Percentiles rank a stretch among this genome's conserved stretches.
Conservation (phyloP, 2,113 vertebrate species). For the Potamarius usumacintae region DNA sequence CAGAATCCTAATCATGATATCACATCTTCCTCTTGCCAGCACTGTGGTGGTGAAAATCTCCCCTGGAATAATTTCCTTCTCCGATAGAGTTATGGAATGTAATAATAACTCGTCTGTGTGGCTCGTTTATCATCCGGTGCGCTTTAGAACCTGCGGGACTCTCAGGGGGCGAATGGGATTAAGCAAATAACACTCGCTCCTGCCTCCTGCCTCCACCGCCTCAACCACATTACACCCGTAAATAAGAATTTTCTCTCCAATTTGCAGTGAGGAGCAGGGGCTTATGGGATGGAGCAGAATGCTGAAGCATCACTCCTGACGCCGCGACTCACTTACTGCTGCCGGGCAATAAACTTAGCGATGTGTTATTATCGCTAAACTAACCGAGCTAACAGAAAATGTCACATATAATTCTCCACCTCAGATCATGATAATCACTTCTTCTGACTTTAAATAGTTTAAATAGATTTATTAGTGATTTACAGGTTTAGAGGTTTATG, state of each 20-base stretch:
- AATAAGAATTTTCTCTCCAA: conserved; percentile 38
- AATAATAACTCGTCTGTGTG: conserved; percentile 61
- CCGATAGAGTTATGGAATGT: conserved; percentile 51
- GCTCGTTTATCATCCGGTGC: conserved; percentile 63
- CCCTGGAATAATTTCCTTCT: conserved; percentile 62
- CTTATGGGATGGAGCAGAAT: conserved; percentile 38
- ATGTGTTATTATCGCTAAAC: background rate
- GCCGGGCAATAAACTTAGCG: background rate
- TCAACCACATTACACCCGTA: conserved; percentile 48
- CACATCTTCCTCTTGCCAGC: conserved; percentile 50
- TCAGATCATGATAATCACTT: background rate
- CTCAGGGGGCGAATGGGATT: conserved; percentile 40
- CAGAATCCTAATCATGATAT: conserved; percentile 61
- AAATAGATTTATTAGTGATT: background rate
- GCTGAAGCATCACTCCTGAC: conserved; percentile 35
- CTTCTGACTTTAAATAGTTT: background rate
- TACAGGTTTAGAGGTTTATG: background rate
- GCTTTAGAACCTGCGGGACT: conserved; percentile 51
- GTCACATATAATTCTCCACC: background rate
- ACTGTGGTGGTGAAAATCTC: conserved; percentile 49
- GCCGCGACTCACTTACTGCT: background rate
- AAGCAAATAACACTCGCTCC: conserved; percentile 26
- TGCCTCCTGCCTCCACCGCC: conserved; percentile 2
- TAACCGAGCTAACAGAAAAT: background rate
- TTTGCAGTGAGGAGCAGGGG: conserved; percentile 28